Base-by-base conservation (phyloP, 2,113 vertebrate genomes). In the Syngnathoides biaculeatus region DNA sequence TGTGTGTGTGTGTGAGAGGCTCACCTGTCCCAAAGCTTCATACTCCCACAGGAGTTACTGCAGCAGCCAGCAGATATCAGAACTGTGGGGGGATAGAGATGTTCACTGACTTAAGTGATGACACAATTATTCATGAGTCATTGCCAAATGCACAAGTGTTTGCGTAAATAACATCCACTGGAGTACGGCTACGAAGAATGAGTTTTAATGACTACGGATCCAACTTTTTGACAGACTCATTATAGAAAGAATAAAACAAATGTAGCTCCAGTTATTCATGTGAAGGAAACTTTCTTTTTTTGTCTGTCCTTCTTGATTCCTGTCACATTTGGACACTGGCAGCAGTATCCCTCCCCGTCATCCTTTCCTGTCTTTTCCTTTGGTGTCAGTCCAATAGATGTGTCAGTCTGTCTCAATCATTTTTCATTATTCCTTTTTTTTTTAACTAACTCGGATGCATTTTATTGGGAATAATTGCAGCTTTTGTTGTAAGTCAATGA, bases 11-110 rank as follows among this genome's bases (percentile, higher is more conserved):
- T 13, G 58, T 1, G 4, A 38, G 47, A n/a, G 58, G 59, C 85
- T 88, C 68, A 92, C 91, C 90, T 92, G 81, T 92, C 92, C 92
- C 92, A 92, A 69, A 91, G 84, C 84, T 91, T 92, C 48, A 91
- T 88, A 87, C 76, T 92, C 78, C 88, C 85, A 73, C 92, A 92
- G 68, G 88, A 75, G 64, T 82, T 86, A 63, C 88, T 91, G 84
- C 92, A 92, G 81, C 92, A 92, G 48, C 91, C 91, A 69, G 90
- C 90, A 40, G 91, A 91, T 68, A 92, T 88, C 74, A 92, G 87
- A 80, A 90, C 91, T 92, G 89, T 39, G 69, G 65, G 74, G 56
- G 30, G 19, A n/a, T 35, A 8, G 3, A 15, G 59, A 68, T 13
- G 3, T 68, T 79, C 24, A 81, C 35, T 65, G 0, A 63, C 47